phyloP scores from a whole-genome alignment of 2,797 vertebrate genomes.

The Propithecus deckenii region DNA sequence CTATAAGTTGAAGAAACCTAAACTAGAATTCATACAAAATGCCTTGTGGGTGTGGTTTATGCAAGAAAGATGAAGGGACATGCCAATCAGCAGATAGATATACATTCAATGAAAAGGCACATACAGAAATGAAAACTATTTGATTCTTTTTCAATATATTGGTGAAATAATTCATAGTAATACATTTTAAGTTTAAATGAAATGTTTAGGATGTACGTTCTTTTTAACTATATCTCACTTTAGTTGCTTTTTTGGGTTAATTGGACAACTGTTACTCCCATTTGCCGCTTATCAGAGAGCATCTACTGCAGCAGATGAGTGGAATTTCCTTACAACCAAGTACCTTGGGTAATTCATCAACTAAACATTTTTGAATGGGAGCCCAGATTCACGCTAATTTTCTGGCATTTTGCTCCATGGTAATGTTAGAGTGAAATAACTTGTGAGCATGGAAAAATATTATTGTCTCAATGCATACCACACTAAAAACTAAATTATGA shows the following conservation, averaged over 20 bases:
- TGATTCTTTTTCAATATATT: not conserved
- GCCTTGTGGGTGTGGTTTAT: not conserved
- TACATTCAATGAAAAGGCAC: not conserved
- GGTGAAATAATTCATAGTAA: not conserved
- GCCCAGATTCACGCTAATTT: constrained; percentile 41
- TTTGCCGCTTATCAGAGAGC: constrained; percentile 15
- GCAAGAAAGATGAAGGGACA: not conserved
- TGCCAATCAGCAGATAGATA: not conserved
- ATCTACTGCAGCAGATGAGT: not conserved
- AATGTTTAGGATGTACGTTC: not conserved
- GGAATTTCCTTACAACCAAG: constrained; percentile 28
- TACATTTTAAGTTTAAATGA: constrained; percentile 23
- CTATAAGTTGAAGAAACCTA: not conserved
- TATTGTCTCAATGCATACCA: not conserved
- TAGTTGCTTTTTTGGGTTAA: not conserved
- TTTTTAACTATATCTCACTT: not conserved
- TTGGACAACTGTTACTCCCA: not conserved
- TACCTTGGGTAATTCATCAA: constrained; percentile 52
- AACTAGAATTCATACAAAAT: constrained; percentile 2
- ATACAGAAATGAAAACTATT: not conserved
- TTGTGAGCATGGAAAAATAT: constrained; percentile 1
- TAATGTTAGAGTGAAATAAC: constrained; percentile 53
- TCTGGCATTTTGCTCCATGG: constrained; percentile 1
- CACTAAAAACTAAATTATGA: constrained; percentile 21
- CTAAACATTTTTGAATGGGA: constrained; percentile 47